Conservation (phyloP, 2,888 invertebrate genomes). For the Phengaris alcon region DNA sequence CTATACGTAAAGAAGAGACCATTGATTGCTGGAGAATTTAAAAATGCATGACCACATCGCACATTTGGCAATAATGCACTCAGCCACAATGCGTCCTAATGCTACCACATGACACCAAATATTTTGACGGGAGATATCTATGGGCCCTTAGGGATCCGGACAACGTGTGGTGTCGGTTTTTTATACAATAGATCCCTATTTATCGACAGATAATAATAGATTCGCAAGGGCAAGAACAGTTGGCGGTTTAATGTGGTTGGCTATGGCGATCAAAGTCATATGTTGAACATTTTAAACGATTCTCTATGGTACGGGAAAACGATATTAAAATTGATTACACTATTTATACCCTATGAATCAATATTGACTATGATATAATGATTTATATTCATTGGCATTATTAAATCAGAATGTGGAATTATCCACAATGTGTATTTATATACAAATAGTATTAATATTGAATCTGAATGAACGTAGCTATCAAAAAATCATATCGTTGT, state of each 20-base stretch:
- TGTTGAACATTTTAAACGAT: slow-evolving; percentile 52
- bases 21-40: neutral
- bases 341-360: slow-evolving; percentile 9
- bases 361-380: neutral
- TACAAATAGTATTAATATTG: too few relatives aligned
- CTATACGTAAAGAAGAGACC: neutral
- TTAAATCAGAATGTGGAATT: neutral
- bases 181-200: slow-evolving; percentile 69
- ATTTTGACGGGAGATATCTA: slow-evolving; percentile 74
- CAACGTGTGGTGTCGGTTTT: slow-evolving; percentile 65
- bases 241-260: slow-evolving; percentile 74
- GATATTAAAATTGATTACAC: slow-evolving; percentile 8
- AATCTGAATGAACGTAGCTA: too few relatives aligned
- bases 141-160: slow-evolving; percentile 63
- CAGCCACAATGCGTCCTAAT: slow-evolving; percentile 68
- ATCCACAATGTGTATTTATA: neutral
- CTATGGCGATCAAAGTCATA: slow-evolving; percentile 75
- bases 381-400: neutral
- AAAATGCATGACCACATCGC: slow-evolving; percentile 34
- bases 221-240: slow-evolving; percentile 58
- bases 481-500: too few relatives aligned
- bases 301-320: slow-evolving; percentile 32
- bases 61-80: slow-evolving; percentile 65
- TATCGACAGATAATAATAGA: slow-evolving; percentile 76
- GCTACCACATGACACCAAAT: slow-evolving; percentile 74